Percentiles rank a stretch among this genome's conserved stretches.
phyloP scores from a whole-genome alignment of 1,140 invertebrate genomes.

The Meloidogyne chitwoodi region DNA sequence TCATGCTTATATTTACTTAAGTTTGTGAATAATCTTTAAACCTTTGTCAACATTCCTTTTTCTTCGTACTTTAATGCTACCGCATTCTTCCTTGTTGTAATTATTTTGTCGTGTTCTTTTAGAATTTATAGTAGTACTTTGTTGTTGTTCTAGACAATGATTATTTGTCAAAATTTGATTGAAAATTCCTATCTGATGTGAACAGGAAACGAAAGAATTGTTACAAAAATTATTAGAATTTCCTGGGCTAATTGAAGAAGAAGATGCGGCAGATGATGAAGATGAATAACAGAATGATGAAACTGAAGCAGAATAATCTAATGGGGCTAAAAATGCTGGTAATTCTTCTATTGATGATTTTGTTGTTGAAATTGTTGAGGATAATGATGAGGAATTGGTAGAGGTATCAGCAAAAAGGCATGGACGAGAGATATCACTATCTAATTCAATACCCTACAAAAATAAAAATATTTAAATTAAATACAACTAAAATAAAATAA shows the following conservation, averaged over 20 bases:
- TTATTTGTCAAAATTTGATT: background rate
- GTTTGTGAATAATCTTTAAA: background rate
- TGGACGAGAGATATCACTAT: background rate
- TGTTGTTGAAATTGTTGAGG: background rate
- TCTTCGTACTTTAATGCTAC: conserved; percentile 3
- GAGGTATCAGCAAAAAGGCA: conserved; percentile 1
- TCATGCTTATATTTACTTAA: background rate
- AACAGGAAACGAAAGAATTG: background rate
- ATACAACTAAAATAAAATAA: too few relatives aligned
- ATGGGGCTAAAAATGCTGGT: background rate
- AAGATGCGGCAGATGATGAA: background rate
- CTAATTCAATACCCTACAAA: background rate
- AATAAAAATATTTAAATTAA: background rate
- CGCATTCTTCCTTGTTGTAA: background rate
- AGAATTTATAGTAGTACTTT: background rate
- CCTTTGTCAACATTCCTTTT: conserved; percentile 21
- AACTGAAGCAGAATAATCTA: background rate
- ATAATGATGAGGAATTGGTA: background rate
- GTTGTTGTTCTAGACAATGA: background rate
- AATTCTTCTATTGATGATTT: background rate
- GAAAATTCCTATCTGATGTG: background rate
- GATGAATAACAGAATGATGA: background rate
- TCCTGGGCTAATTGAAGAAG: background rate
- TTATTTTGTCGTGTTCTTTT: background rate
- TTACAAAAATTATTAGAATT: background rate